These are phyloP conservation scores for Hapalemur alaotrensis DNA, from an alignment of 2,797 vertebrate species.

Conservation along the genomic window DNA sequence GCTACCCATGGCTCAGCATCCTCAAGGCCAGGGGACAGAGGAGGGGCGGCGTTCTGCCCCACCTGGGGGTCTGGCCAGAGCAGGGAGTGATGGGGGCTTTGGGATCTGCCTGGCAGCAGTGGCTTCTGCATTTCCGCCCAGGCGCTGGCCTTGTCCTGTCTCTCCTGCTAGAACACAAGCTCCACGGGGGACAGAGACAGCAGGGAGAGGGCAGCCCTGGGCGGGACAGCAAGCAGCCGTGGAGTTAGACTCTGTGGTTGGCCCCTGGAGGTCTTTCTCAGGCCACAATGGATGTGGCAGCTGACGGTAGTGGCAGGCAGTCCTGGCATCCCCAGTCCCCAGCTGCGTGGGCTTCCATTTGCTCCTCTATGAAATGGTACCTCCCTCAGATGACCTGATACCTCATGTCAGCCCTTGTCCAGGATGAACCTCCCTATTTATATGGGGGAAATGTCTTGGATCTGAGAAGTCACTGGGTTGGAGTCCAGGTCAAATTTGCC, in stretches of 20 bases:
- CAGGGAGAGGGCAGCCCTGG: neutral
- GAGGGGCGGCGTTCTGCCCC: fast-evolving
- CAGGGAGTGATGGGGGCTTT: neutral
- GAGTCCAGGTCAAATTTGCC: neutral
- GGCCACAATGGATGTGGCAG: fast-evolving
- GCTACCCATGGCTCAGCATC: neutral
- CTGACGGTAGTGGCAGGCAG: neutral
- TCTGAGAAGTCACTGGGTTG: neutral
- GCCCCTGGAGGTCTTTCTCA: neutral
- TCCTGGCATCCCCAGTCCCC: neutral
- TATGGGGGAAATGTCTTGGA: fast-evolving
- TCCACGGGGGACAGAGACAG: neutral
- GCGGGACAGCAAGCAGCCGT: neutral
- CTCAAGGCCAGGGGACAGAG: fast-evolving
- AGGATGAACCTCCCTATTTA: too few relatives aligned
- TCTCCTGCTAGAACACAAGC: neutral
- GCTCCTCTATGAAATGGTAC: fast-evolving
- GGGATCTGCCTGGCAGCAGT: neutral
- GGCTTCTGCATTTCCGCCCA: neutral
- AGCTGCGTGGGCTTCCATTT: fast-evolving
- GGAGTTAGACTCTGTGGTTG: neutral
- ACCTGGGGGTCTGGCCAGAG: neutral
- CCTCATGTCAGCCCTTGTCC: neutral
- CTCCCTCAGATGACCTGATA: neutral
- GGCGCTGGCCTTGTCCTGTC: neutral